Conservation (phyloP, 2,797 vertebrate genomes). For the Pseudomugil gertrudae region DNA sequence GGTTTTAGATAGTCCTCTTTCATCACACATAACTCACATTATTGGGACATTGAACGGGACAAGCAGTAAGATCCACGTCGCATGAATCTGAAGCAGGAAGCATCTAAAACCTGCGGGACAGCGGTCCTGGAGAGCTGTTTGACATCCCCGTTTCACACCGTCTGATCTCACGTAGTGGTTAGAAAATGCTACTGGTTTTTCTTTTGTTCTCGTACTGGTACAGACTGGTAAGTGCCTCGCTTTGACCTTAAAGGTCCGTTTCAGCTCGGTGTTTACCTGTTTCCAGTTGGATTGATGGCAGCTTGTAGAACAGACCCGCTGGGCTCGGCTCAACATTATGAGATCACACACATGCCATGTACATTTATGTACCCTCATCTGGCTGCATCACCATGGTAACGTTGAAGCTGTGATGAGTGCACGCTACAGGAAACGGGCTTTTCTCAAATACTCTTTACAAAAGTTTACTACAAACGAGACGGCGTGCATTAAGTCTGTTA, state of each 20-base stretch:
- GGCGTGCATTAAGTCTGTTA: not conserved
- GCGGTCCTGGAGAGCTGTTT: too few relatives aligned
- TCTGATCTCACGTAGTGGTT: too few relatives aligned
- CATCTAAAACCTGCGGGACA: too few relatives aligned
- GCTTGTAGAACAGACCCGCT: conserved; percentile 52
- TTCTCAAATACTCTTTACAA: conserved; percentile 4
- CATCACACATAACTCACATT: too few relatives aligned
- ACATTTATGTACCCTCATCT: conserved; percentile 29
- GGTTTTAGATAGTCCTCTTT: too few relatives aligned
- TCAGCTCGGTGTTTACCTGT: conserved; percentile 10
- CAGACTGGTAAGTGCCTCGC: conserved; percentile 22
- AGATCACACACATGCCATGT: too few relatives aligned
- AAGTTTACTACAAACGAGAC: conserved; percentile 9
- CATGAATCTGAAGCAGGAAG: too few relatives aligned
- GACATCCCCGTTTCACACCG: too few relatives aligned
- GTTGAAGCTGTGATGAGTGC: conserved; percentile 42
- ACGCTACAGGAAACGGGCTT: conserved; percentile 30
- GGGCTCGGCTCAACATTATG: conserved; percentile 65
- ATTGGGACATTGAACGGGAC: too few relatives aligned
- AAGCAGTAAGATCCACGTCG: too few relatives aligned
- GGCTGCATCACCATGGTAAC: conserved; percentile 58
- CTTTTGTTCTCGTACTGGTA: too few relatives aligned
- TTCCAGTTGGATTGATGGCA: conserved; percentile 28
- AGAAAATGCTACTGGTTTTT: too few relatives aligned
- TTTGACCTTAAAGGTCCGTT: conserved; percentile 33